These are phyloP conservation scores for Ageneiosus marmoratus DNA, from an alignment of 2,113 vertebrate species.

Conservation along the genomic window DNA sequence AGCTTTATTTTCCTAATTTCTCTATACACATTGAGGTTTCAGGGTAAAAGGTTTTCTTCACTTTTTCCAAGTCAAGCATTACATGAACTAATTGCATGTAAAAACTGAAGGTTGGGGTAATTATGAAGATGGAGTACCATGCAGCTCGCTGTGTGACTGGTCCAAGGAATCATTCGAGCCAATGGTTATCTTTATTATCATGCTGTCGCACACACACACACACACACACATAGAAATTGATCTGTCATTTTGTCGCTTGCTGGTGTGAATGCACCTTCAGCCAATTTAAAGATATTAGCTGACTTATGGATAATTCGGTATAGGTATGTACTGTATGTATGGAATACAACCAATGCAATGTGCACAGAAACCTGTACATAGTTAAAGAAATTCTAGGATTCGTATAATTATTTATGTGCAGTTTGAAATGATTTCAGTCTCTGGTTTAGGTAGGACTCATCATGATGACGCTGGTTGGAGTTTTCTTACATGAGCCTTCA, in stretches of 20 bases:
- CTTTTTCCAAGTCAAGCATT: neutral
- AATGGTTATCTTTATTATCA: neutral
- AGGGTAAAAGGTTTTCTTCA: neutral
- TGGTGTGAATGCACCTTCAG: neutral
- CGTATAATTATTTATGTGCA: neutral
- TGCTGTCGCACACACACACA: neutral
- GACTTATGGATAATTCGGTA: neutral
- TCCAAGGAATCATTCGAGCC: neutral
- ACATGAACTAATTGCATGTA: neutral
- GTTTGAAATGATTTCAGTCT: constrained; percentile 16
- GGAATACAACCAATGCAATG: neutral
- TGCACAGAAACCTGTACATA: neutral
- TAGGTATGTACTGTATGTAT: neutral
- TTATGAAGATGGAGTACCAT: neutral
- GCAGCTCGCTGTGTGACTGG: neutral
- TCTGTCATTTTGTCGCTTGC: neutral
- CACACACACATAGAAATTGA: too few relatives aligned
- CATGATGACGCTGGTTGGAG: neutral
- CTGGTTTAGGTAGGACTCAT: neutral
- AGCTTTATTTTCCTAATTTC: neutral
- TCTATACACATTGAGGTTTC: neutral
- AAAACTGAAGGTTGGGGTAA: neutral
- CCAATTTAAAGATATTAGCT: too few relatives aligned
- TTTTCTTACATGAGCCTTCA: constrained; percentile 8
- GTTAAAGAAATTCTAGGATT: neutral